A percentile compares a stretch with the other conserved stretches of the same genome.
phyloP scores from a whole-genome alignment of 2,797 vertebrate genomes.

The Argentina silus region DNA sequence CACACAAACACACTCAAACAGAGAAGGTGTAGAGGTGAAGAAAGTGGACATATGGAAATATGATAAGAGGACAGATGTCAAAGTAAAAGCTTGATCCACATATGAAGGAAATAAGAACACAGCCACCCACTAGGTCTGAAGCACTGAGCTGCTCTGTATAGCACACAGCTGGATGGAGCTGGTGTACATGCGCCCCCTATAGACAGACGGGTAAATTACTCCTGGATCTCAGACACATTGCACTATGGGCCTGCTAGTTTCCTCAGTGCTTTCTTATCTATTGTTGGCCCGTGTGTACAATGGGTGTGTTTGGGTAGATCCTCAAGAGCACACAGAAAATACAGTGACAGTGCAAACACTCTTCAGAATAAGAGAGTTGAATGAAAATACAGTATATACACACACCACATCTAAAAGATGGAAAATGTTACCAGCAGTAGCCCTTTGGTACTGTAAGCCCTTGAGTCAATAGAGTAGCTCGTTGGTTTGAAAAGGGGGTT shows the following conservation, averaged over 20 bases:
- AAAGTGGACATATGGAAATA: not conserved
- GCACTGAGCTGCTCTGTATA: not conserved
- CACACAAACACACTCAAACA: not conserved
- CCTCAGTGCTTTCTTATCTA: not conserved
- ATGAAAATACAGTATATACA: not conserved
- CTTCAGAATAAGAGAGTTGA: not conserved
- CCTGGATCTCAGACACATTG: not conserved
- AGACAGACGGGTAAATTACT: not conserved
- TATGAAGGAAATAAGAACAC: not conserved
- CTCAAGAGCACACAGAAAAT: not conserved
- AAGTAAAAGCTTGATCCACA: not conserved
- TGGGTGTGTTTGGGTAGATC: slow-evolving; percentile 5
- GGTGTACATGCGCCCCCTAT: slow-evolving; percentile 12
- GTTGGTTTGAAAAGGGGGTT: not conserved
- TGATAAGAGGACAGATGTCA: not conserved
- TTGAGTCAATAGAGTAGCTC: not conserved
- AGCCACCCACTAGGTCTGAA: not conserved
- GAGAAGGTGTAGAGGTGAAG: not conserved
- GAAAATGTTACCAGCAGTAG: not conserved
- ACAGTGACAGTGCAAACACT: not conserved
- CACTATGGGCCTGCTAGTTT: not conserved
- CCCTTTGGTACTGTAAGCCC: no score
- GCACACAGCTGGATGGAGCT: not conserved
- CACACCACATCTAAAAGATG: not conserved
- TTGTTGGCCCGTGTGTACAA: not conserved